Percentiles rank a stretch among this genome's conserved stretches.
Evolutionary conservation across 1,140 invertebrate genomes (phyloP).

Genomic region (Hyles euphorbiae): DNA sequence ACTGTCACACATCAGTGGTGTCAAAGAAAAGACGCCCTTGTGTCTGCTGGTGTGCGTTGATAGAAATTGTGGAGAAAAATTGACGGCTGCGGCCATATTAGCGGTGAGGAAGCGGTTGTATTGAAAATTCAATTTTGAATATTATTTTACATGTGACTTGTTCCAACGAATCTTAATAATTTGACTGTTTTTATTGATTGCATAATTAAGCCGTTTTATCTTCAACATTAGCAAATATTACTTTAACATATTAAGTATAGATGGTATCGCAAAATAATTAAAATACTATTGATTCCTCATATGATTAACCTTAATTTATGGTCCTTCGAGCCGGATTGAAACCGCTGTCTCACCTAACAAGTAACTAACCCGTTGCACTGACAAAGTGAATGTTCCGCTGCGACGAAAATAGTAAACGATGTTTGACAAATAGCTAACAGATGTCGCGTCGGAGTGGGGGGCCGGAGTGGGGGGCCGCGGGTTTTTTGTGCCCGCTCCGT

Average conservation of each 20-base stretch:
- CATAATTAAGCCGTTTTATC: too few relatives aligned
- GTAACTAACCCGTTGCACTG: slow-evolving; percentile 24
- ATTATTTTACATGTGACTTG: not conserved
- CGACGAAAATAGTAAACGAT: slow-evolving; percentile 67
- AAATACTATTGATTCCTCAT: too few relatives aligned
- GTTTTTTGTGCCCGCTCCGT: slow-evolving; percentile 3
- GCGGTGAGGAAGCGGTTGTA: slow-evolving; percentile 7
- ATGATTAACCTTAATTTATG: too few relatives aligned
- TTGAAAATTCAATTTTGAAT: not conserved
- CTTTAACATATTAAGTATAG: too few relatives aligned
- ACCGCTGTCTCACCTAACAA: slow-evolving; percentile 8
- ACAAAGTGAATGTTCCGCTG: slow-evolving; percentile 36
- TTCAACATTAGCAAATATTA: too few relatives aligned
- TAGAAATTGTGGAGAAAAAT: slow-evolving; percentile 24
- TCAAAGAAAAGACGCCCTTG: slow-evolving; percentile 43
- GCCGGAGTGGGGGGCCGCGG: slow-evolving; percentile 27
- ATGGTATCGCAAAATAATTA: too few relatives aligned
- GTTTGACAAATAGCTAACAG: slow-evolving; percentile 70
- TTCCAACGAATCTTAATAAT: too few relatives aligned
- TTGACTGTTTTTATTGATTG: too few relatives aligned
- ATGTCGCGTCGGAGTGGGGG: slow-evolving; percentile 46
- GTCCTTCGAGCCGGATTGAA: not conserved
- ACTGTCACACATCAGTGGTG: slow-evolving; percentile 49
- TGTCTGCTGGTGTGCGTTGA: slow-evolving; percentile 26
- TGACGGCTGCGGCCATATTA: slow-evolving; percentile 8